Evolutionary conservation across 2,797 vertebrate genomes (phyloP).

Genomic region (Ptychadena robeensis): DNA sequence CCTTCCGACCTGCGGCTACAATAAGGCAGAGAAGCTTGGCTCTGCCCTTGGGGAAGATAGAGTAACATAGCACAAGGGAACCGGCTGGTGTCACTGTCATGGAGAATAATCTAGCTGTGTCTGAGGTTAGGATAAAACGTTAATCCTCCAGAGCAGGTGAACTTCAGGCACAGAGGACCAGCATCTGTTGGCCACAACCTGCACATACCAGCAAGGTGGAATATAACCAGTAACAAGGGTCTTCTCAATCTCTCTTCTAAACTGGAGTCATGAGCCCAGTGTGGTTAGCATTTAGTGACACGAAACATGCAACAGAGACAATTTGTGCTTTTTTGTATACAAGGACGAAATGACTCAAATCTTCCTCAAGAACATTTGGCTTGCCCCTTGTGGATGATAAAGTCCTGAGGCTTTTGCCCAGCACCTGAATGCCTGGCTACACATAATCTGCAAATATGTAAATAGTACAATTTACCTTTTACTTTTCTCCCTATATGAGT

Average conservation of each 20-base stretch:
- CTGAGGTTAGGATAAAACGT: slow-evolving; percentile 40
- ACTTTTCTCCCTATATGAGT: no score
- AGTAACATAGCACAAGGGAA: slow-evolving; percentile 52
- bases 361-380: no score
- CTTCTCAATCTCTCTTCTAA: not conserved
- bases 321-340: no score
- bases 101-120: slow-evolving; percentile 41
- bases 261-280: no score
- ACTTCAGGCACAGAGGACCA: not conserved
- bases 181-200: slow-evolving; percentile 34
- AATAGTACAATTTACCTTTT: no score
- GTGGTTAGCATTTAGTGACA: no score
- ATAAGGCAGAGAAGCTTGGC: slow-evolving; percentile 16
- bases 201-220: not conserved
- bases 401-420: no score
- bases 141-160: slow-evolving; percentile 58
- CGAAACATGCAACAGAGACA: no score
- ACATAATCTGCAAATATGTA: no score
- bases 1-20: slow-evolving; percentile 5
- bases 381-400: no score
- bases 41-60: slow-evolving; percentile 53
- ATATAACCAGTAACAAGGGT: not conserved
- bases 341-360: no score
- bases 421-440: no score
- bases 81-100: slow-evolving; percentile 47